A percentile compares a stretch with the other conserved stretches of the same genome.
These are phyloP conservation scores for Bos indicus DNA, from an alignment of 2,113 vertebrate species.

Conservation along the genomic window DNA sequence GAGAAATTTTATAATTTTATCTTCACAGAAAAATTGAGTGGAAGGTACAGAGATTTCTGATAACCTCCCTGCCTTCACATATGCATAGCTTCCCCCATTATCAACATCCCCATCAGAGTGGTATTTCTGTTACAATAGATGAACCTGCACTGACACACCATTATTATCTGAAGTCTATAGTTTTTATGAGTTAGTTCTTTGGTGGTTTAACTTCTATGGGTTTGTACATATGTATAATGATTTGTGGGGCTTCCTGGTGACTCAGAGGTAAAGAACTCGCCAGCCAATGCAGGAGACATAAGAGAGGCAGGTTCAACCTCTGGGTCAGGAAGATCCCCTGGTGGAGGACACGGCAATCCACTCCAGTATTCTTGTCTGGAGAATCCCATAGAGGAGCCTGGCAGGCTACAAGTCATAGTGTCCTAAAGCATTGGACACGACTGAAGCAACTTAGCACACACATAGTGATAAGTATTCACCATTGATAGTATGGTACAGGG, in stretches of 20 bases:
- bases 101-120: not conserved
- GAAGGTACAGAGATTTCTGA: not conserved
- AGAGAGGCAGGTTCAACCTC: not conserved
- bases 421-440: not conserved
- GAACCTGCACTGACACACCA: not conserved
- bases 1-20: not conserved
- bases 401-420: not conserved
- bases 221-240: not conserved
- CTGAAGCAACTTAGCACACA: not conserved
- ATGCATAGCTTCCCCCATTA: not conserved
- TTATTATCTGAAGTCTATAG: not conserved
- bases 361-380: not conserved
- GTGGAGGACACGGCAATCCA: not conserved
- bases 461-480: not conserved
- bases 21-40: not conserved
- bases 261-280: not conserved
- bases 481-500: not conserved
- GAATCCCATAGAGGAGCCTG: not conserved
- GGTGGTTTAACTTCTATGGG: not conserved
- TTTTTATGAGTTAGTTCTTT: not conserved
- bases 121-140: not conserved
- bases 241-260: not conserved
- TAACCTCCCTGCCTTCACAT: not conserved
- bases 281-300: not conserved
- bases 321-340: not conserved